Evolutionary conservation across 1,140 invertebrate species (phyloP), one percentile per base, ranked within the genome.

Genomic region (Calephelis nemesis): DNA sequence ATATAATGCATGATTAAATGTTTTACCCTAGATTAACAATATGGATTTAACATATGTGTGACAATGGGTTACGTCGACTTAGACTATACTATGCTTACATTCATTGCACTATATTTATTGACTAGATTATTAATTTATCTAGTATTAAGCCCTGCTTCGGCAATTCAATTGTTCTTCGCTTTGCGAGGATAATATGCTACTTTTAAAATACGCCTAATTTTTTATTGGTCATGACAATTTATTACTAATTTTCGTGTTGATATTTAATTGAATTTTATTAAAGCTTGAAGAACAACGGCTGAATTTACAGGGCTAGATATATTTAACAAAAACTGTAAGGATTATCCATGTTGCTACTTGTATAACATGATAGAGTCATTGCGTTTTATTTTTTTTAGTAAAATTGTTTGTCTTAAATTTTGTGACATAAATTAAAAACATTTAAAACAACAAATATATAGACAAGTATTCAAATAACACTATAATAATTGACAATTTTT

Each of bases 71-170:
- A 45, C 8, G 42, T 4, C 42, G 42, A 45, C 54, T 58, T 58
- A 39, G 8, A 10, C 45, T 47, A 19, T 7, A 52, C 54, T 66
- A 58, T 58, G 65, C 52, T 66, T 52, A 66, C 65, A 66, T 58
- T 54, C 49, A 66, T 47, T 66, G 50, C 65, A 42, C 45, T 58
- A 63, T 58, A 6, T 19, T 66, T 66, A 66, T 40, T 58, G 65
- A 66, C 65, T 66, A 66, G 65, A 66, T 66, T 47, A 52, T 54
- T 66, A 47, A 13, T 52, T 63, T 66, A 50, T 58, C 50, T 58
- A 52, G 45, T 66, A 66, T 50, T 58, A 19, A 54, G 65, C 50
- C 65, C 65, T 45, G 45, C 65, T n/a, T 30, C 39, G 10, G 40
- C 45, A 63, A 49, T 64, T 64, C 63, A 64, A 49, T 64, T 39